Conservation (phyloP, 2,113 vertebrate genomes). For the Aegotheles bennettii region DNA sequence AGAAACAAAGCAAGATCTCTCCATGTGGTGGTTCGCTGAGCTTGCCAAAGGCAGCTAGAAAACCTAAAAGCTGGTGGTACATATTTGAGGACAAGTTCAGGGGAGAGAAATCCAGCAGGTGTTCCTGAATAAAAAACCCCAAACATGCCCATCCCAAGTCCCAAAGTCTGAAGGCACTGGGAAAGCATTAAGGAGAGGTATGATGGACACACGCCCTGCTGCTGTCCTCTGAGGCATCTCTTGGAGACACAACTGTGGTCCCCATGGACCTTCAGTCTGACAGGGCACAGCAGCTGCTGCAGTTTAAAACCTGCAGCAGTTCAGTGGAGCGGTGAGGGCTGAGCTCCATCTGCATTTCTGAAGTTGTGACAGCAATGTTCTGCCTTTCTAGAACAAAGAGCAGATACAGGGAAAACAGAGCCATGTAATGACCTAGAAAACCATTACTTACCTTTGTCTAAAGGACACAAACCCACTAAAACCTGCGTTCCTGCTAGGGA, state of each 20-base stretch:
- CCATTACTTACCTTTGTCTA: no score
- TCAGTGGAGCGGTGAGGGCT: neutral
- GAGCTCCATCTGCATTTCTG: neutral
- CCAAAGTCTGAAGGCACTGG: neutral
- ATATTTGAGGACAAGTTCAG: neutral
- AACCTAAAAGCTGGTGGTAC: neutral
- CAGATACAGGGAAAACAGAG: neutral
- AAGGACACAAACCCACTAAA: neutral
- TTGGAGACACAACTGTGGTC: accelerated
- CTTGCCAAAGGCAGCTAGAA: neutral
- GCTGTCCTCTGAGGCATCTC: neutral
- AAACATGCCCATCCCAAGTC: no score
- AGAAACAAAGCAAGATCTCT: neutral
- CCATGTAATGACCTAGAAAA: neutral
- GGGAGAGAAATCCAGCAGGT: neutral
- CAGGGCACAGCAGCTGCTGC: neutral
- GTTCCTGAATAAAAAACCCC: neutral
- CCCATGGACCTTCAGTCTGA: neutral
- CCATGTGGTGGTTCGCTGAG: neutral
- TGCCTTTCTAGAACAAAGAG: neutral
- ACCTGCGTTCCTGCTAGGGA: neutral
- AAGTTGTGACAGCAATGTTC: neutral
- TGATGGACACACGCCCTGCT: neutral
- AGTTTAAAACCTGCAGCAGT: neutral
- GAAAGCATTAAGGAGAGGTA: neutral